A percentile compares a stretch with the other conserved stretches of the same genome.
These are phyloP conservation scores for Gastracanthus pulcherrimus DNA, from an alignment of 2,888 invertebrate species.

Conservation along the genomic window DNA sequence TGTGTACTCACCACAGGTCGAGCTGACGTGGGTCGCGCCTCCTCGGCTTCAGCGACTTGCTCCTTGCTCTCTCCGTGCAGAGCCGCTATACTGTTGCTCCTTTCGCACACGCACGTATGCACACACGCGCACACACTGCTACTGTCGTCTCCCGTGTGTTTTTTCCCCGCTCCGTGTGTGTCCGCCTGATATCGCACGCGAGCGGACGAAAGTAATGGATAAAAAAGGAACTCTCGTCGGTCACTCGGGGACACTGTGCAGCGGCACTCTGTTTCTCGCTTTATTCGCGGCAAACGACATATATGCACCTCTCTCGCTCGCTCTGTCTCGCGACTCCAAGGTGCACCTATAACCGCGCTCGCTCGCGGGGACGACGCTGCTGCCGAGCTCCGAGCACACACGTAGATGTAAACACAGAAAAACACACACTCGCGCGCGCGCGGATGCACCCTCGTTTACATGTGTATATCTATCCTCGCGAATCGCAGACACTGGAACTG, in stretches of 20 bases:
- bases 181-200: too few species aligned
- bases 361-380: too few species aligned
- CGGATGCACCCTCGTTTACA: too few species aligned
- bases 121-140: neutral
- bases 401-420: neutral
- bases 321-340: too few species aligned
- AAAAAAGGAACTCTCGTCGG: neutral
- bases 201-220: neutral
- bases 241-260: too few species aligned
- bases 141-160: neutral
- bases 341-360: too few species aligned
- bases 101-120: neutral
- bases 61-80: neutral
- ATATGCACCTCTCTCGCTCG: too few species aligned
- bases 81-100: neutral
- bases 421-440: slow-evolving; percentile 14
- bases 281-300: neutral
- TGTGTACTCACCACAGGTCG: slow-evolving; percentile 85
- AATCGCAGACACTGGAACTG: too few species aligned
- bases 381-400: neutral
- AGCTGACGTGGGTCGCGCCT: slow-evolving; percentile 75
- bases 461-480: too few species aligned
- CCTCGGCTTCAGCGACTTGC: neutral
- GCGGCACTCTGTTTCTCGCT: neutral
- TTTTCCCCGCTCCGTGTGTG: neutral